phyloP scores from a whole-genome alignment of 2,113 vertebrate species.

The Ahaetulla prasina region DNA sequence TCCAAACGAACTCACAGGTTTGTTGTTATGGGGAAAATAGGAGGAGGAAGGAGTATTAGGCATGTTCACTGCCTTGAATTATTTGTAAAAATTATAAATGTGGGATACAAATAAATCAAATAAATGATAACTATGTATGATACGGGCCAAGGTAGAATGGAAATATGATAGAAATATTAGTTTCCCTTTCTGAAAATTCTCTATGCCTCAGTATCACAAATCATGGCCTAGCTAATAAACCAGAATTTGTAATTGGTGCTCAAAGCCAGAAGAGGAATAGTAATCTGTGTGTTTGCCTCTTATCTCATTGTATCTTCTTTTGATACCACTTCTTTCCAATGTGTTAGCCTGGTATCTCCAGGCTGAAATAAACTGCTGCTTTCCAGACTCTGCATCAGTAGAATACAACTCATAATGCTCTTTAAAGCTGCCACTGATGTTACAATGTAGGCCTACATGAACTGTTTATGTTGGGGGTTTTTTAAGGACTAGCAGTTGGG shows the following conservation, averaged over 20 bases:
- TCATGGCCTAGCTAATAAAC: not conserved
- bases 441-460: not conserved
- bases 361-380: not conserved
- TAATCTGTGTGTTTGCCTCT: not conserved
- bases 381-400: not conserved
- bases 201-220: not conserved
- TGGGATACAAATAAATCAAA: not conserved
- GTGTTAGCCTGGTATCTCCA: not conserved
- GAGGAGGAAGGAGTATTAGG: not conserved
- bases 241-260: not conserved
- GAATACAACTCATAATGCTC: not conserved
- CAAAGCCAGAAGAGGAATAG: not conserved
- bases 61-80: not conserved
- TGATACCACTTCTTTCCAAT: not conserved
- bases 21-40: not conserved
- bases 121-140: not conserved
- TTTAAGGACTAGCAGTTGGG: not conserved
- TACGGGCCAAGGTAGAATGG: not conserved
- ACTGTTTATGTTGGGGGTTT: not conserved
- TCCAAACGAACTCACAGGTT: not conserved
- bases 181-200: not conserved
- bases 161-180: not conserved
- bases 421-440: not conserved
- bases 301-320: not conserved
- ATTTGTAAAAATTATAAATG: not conserved